These are phyloP conservation scores for Anguilla pacifica DNA, from an alignment of 2,797 vertebrate genomes.

Conservation along the genomic window DNA sequence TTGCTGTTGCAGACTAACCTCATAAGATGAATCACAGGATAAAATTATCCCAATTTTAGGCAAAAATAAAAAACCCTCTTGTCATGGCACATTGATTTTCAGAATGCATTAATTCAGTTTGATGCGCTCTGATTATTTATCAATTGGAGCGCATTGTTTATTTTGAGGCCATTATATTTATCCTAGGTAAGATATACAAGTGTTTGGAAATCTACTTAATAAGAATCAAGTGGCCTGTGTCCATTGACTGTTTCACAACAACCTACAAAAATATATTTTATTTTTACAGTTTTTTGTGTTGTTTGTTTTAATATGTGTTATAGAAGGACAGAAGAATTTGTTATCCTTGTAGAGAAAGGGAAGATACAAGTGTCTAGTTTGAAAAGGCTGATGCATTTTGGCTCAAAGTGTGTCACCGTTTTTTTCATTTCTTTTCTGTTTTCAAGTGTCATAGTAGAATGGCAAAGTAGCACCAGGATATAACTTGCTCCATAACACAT, in stretches of 20 bases:
- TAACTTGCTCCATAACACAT: not conserved
- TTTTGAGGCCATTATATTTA: not conserved
- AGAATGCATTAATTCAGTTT: constrained; percentile 2
- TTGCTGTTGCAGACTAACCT: not conserved
- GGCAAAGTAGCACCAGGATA: not conserved
- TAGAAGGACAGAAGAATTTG: no score
- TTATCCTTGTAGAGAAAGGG: not conserved
- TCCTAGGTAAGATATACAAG: not conserved
- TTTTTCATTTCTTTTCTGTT: not conserved
- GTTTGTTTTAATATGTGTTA: not conserved
- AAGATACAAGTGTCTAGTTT: not conserved
- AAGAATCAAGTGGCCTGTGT: not conserved
- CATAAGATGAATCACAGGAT: not conserved
- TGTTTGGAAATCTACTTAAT: not conserved
- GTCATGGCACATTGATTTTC: not conserved
- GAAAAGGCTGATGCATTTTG: not conserved
- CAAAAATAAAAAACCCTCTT: not conserved
- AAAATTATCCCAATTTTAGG: not conserved
- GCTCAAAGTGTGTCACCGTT: not conserved
- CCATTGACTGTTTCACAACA: not conserved
- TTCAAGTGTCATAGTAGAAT: not conserved
- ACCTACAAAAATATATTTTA: not conserved
- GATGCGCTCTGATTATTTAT: not conserved
- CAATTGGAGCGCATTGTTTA: not conserved
- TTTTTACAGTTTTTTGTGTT: not conserved